Evolutionary conservation across 1,140 invertebrate species (phyloP), one percentile per base, ranked within the genome.

Genomic region (Heliconius himera): DNA sequence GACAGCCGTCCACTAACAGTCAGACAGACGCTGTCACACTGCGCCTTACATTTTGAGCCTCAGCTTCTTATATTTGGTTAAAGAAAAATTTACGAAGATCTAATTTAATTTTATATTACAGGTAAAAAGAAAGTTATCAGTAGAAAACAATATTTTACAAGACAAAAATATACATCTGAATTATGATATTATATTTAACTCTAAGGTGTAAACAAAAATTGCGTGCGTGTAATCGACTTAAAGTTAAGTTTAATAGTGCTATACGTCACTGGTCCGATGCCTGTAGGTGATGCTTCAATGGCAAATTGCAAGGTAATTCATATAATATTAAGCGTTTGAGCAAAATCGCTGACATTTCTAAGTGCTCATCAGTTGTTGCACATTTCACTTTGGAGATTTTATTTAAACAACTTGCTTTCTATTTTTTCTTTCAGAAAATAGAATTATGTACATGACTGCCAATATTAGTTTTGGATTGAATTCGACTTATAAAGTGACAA

Each of bases 251-350:
- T 66, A 66, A 66, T 66, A 66, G 60, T 66, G 60, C 11, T 26
- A 16, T 76, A 22, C 38, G 16, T 41, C 29, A 41, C 4, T 38
- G 56, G 54, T 22, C n/a, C 74, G 36, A 26, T 36, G 56, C 70
- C 60, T 46, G 49, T 54, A 49, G 70, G 74, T 71, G 79, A 80
- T 60, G 70, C 74, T 66, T 70, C 73, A 79, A 75, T 71, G 70
- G 33, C 46, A 80, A 76, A 80, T 80, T 80, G 71, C 49, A 60
- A 51, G 56, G 56, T 76, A 76, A 76, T 80, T 80, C 16, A 38
- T 66, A 66, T 66, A 26, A 76, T 49, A 76, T 74, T 36, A 76
- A 66, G 6, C 60, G 13, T 66, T 29, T 66, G 60, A 66, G 5
- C 60, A 66, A 13, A n/a, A 29, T 26, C 13, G 60, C 26, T 66